Conservation (phyloP, 2,797 vertebrate species). For the Myotis planiceps region DNA sequence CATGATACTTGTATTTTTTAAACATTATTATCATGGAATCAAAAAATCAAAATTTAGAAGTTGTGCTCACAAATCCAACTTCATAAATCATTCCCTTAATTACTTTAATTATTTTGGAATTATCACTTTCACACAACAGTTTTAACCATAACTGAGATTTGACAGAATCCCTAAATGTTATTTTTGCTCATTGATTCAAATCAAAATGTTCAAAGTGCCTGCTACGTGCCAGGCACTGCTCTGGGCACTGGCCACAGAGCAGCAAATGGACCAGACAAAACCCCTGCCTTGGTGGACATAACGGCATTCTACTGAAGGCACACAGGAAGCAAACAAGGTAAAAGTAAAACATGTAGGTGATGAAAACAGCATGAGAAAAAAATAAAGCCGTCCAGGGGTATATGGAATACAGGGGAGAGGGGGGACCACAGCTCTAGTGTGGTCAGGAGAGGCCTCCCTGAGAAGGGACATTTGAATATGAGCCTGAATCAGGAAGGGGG, state of each 20-base stretch:
- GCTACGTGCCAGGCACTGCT: not conserved
- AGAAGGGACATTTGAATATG: not conserved
- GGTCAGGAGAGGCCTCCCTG: not conserved
- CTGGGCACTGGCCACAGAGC: not conserved
- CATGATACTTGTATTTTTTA: not conserved
- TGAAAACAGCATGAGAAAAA: not conserved
- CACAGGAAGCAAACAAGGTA: not conserved
- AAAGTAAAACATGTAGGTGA: not conserved
- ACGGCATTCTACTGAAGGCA: not conserved
- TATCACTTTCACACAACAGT: constrained; percentile 5
- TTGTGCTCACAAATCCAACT: not conserved
- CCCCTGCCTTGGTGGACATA: not conserved
- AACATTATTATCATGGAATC: not conserved
- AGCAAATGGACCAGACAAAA: not conserved
- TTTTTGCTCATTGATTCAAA: not conserved
- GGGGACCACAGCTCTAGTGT: not conserved
- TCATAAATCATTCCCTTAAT: constrained; percentile 15
- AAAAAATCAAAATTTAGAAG: constrained; percentile 28
- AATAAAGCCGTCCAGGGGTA: not conserved
- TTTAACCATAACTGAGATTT: constrained; percentile 9
- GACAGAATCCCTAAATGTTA: not conserved
- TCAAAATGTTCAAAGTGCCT: not conserved
- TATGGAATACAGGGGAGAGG: too few relatives aligned
- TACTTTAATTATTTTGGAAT: constrained; percentile 28
- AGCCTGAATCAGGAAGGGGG: not conserved